Base-by-base conservation (phyloP, 2,797 vertebrate species). In the Glyptemys insculpta region DNA sequence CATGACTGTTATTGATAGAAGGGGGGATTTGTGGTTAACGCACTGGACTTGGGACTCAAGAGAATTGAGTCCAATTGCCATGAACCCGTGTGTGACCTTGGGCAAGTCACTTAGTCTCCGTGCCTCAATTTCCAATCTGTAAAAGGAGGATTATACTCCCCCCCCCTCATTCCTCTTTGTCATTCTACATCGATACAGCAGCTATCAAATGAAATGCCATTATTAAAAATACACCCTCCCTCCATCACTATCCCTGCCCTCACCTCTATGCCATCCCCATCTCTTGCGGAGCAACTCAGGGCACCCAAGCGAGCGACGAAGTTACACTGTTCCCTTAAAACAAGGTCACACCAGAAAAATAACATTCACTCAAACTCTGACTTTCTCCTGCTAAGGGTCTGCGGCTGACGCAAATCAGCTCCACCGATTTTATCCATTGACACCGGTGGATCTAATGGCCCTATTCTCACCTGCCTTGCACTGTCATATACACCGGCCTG, bases 41-140 rank as follows among this genome's bases (percentile, higher is more conserved):
- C 31, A 86, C 0, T 0, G 0, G 68, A 41, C 37, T 72, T 41
- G 37, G 21, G 34, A 49, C 18, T 52, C 31, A 34, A 57, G 52
- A 81, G 57, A 87, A 92, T 2, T 50, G 3, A 86, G 6, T 54
- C 4, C 2, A 6, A 34, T 21, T 37, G 87, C 81, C 86, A 14
- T n/a, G 27, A 72, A 27, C 78, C 25, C 41, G 44, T 23, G 62
- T 79, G 90, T 25, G 79, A 9, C 54, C 15, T 78, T 0, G 81
- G 41, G 27, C 3, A 41, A 34, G 25, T 83, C 12, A 3, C 86
- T 49, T 25, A 29, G 25, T 4, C 10, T 8, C 44, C 12, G 11
- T 18, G 8, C 21, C 34, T 87, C 79, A 9, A 8, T 62, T 65
- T 76, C 76, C 56, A 41, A 12, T 74, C 23, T 78, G 41, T 74